Base-by-base conservation (phyloP, 1,140 invertebrate species). In the Brachionus asplanchnoidis region DNA sequence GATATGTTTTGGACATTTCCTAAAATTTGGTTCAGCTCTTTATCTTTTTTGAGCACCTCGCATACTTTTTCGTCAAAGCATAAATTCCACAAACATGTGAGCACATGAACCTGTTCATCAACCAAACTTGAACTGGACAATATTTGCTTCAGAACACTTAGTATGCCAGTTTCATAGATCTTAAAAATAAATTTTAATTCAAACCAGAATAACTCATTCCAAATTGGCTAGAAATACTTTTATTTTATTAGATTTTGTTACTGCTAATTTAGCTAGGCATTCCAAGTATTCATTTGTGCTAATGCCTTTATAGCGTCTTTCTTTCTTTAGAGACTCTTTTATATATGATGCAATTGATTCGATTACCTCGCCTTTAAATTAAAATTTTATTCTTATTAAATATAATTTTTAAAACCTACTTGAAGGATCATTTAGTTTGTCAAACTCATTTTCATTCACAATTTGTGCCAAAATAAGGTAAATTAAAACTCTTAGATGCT, bases 31-130 rank as follows among this genome's bases (percentile, higher is more conserved):
- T 44, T 77, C 7, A 77, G 20, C 12, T 77, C 73, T 50, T 77
- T 77, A n/a, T 77, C 73, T 8, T 46, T 44, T 77, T 77, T 77
- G 1, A 77, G 6, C 20, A 50, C 8, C 20, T 68, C 53, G 8
- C 53, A n/a, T 65, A 82, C 9, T 82, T 68, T 82, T 40, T 68
- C 53, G 3, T 82, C 79, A 68, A 65, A 82, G 42, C 79, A 65
- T n/a, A 82, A 82, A 65, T 82, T 60, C 79, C 79, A 82, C 8
- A 82, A 12, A 17, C 53, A 68, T 28, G 36, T 82, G 2, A 82
- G 53, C 8, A 44, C 32, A 68, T 82, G 79, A 42, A 42, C 60
- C 66, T 82, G 53, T 8, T 82, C 79, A 26, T 77, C 73, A 77
- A 44, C 11, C 12, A 50, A 3, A 6, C 20, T 50, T 12, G 73